Evolutionary conservation across 2,888 invertebrate species (phyloP).

Genomic region (Tachina fera): DNA sequence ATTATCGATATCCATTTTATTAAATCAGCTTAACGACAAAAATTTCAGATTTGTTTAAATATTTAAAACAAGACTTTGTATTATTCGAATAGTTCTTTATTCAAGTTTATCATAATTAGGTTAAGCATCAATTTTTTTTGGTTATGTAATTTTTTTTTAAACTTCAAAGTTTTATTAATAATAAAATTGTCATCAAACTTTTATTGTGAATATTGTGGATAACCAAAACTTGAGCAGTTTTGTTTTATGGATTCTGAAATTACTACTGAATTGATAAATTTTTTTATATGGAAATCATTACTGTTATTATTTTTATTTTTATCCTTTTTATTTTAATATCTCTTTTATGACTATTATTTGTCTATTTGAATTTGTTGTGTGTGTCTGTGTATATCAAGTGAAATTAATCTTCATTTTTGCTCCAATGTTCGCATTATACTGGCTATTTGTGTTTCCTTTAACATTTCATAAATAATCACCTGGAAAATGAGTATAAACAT

Average conservation of each 20-base stretch:
- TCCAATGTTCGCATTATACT: constrained; percentile 13
- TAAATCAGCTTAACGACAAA: too few species aligned
- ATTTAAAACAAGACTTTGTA: too few species aligned
- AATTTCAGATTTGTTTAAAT: too few species aligned
- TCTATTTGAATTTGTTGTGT: constrained; percentile 50
- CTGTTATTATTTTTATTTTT: neutral
- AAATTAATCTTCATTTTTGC: constrained; percentile 57
- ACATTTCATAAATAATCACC: constrained; percentile 50
- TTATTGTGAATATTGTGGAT: neutral
- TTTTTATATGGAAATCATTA: constrained; percentile 31
- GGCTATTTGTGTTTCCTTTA: constrained; percentile 26
- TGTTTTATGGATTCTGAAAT: constrained; percentile 7
- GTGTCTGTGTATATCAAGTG: constrained; percentile 32
- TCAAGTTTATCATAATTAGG: too few species aligned
- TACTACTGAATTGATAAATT: constrained; percentile 43
- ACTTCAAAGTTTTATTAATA: too few species aligned
- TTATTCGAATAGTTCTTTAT: too few species aligned
- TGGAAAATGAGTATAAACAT: constrained; percentile 25
- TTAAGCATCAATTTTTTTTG: too few species aligned
- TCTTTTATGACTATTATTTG: constrained; percentile 28
- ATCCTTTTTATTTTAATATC: constrained; percentile 17
- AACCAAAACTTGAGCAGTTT: neutral
- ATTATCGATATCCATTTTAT: too few species aligned
- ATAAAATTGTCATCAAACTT: constrained; percentile 3
- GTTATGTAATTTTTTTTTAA: too few species aligned